phyloP scores from a whole-genome alignment of 2,888 invertebrate species.

The Drosophila anceps region DNA sequence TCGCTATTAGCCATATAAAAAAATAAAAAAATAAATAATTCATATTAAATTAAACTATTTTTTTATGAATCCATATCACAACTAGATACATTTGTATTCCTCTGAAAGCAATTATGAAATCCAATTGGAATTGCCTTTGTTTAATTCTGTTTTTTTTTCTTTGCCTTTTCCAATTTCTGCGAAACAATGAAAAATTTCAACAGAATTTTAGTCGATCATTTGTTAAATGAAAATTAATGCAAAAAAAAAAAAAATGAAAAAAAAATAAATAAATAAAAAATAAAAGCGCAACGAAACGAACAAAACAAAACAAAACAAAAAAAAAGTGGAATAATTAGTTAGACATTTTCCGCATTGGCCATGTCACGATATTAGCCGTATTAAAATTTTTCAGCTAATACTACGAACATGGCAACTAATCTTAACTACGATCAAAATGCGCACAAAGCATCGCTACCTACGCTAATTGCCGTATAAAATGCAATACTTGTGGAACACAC shows the following conservation, averaged over 20 bases:
- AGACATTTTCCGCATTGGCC: constrained; percentile 55
- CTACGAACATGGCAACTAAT: constrained; percentile 36
- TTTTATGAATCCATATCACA: no score
- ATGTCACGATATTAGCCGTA: constrained; percentile 46
- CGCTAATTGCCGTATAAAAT: constrained; percentile 61
- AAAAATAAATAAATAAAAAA: no score
- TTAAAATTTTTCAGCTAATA: constrained; percentile 42
- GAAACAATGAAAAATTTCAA: constrained; percentile 18
- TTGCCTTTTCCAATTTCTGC: neutral
- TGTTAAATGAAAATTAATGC: constrained; percentile 40
- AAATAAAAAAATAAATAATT: neutral
- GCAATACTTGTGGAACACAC: constrained; percentile 50
- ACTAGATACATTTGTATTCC: neutral
- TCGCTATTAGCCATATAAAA: neutral
- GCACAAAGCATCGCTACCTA: constrained; percentile 53
- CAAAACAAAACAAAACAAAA: constrained; percentile 6
- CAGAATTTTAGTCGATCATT: constrained; percentile 34
- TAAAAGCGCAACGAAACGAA: constrained; percentile 5
- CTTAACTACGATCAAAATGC: constrained; percentile 57
- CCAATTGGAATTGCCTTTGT: neutral
- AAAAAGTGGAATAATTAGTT: constrained; percentile 37
- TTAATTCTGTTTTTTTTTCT: neutral
- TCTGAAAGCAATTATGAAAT: neutral
- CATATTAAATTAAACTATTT: neutral
- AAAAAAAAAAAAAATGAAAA: neutral